These are phyloP conservation scores for Drosophila antonietae DNA, from an alignment of 2,888 invertebrate genomes.

Conservation along the genomic window DNA sequence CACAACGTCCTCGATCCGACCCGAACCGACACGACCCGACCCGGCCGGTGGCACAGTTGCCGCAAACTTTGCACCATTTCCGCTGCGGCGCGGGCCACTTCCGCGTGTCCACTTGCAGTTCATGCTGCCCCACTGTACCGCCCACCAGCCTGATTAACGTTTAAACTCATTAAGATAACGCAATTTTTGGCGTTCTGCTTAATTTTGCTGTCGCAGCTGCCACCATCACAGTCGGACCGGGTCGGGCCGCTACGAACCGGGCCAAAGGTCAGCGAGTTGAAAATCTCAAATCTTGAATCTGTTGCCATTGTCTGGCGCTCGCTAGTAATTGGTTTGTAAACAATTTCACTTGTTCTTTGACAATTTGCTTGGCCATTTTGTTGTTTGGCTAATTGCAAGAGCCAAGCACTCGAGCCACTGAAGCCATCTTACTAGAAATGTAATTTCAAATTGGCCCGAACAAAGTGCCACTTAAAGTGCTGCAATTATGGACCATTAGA, in stretches of 20 bases:
- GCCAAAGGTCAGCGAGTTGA: slow-evolving; percentile 68
- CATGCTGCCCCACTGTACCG: slow-evolving; percentile 12
- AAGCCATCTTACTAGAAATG: slow-evolving; percentile 49
- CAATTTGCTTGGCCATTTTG: slow-evolving; percentile 66
- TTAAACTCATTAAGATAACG: slow-evolving; percentile 84
- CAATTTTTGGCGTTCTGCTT: slow-evolving; percentile 75
- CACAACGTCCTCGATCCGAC: slow-evolving; percentile 26
- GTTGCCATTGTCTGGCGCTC: slow-evolving; percentile 65
- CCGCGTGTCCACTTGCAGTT: slow-evolving; percentile 33
- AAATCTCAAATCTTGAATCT: slow-evolving; percentile 68
- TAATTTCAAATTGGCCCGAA: slow-evolving; percentile 15
- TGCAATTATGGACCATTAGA: slow-evolving; percentile 37
- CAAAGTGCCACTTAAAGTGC: slow-evolving; percentile 17
- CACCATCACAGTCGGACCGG: slow-evolving; percentile 37
- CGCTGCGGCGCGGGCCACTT: slow-evolving; percentile 54
- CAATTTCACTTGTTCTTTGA: slow-evolving; percentile 74
- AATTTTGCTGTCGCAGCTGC: slow-evolving; percentile 70
- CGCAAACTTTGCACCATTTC: slow-evolving; percentile 74
- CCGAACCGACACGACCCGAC: slow-evolving; percentile 14
- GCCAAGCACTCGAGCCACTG: slow-evolving; percentile 29
- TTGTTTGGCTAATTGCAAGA: slow-evolving; percentile 66
- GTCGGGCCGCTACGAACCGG: slow-evolving; percentile 14
- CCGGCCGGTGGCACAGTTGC: slow-evolving; percentile 64
- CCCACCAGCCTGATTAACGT: slow-evolving; percentile 70
- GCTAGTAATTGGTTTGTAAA: slow-evolving; percentile 78